phyloP scores from a whole-genome alignment of 2,113 vertebrate genomes.

The Seriola dumerili region DNA sequence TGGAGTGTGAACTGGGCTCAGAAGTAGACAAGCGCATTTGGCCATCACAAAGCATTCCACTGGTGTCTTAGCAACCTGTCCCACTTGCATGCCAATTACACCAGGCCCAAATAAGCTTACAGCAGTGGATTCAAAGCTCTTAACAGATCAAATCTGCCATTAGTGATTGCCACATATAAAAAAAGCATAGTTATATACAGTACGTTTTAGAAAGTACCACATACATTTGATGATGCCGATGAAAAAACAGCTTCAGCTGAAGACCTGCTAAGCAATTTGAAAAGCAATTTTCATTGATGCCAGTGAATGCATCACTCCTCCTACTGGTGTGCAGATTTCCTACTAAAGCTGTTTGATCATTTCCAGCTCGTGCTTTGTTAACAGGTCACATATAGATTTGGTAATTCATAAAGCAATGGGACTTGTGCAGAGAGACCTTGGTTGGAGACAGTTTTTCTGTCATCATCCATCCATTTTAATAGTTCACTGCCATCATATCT shows the following conservation, averaged over 20 bases:
- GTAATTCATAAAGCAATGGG: constrained; percentile 26
- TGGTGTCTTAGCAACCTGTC: constrained; percentile 71
- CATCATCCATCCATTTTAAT: constrained; percentile 55
- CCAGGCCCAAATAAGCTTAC: constrained; percentile 54
- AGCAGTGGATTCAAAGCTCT: constrained; percentile 31
- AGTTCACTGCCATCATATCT: constrained; percentile 42
- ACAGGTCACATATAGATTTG: constrained; percentile 37
- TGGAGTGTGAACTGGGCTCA: constrained; percentile 64
- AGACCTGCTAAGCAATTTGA: constrained; percentile 11
- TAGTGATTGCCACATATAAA: constrained; percentile 12
- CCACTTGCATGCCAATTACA: constrained; percentile 76
- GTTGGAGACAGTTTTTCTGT: constrained; percentile 27
- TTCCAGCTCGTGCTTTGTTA: constrained; percentile 41
- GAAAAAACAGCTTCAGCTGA: constrained; percentile 13
- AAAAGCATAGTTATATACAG: background rate
- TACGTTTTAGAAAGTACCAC: constrained; percentile 3
- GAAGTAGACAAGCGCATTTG: constrained; percentile 61
- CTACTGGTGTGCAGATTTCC: constrained; percentile 15
- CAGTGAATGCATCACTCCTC: constrained; percentile 27
- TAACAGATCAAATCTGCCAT: constrained; percentile 48
- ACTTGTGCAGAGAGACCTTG: constrained; percentile 37
- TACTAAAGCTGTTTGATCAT: constrained; percentile 24
- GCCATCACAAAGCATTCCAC: constrained; percentile 67
- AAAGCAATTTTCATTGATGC: constrained; percentile 17
- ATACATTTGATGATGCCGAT: constrained; percentile 27